A percentile compares a stretch with the other conserved stretches of the same genome.
Conservation (phyloP, 2,113 vertebrate genomes). For the Talpa occidentalis region DNA sequence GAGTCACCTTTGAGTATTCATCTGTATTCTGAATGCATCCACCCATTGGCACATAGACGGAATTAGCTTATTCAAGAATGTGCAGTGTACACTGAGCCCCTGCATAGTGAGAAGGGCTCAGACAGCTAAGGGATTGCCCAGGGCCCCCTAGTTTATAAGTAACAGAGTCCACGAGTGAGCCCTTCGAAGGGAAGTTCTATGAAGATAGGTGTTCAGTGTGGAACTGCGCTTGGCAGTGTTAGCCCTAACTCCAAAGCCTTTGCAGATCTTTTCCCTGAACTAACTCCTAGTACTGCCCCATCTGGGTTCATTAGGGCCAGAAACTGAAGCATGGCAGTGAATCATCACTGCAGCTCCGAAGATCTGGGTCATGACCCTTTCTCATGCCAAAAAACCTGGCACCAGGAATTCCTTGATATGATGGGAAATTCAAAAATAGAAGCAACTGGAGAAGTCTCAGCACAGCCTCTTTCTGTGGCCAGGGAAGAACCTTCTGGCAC, state of each 20-base stretch:
- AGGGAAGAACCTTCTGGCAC: slow-evolving; percentile 71
- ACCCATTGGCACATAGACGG: neutral
- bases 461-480: slow-evolving; percentile 5
- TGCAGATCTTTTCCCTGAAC: neutral
- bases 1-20: slow-evolving; percentile 1
- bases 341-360: neutral
- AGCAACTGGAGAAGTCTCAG: neutral
- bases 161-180: neutral
- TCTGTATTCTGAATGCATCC: neutral
- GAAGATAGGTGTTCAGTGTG: neutral
- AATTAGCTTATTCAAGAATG: neutral
- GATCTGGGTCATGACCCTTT: neutral
- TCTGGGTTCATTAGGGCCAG: neutral
- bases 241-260: neutral
- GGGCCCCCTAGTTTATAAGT: neutral
- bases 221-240: accelerated
- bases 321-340: neutral
- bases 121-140: neutral
- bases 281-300: neutral
- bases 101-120: neutral
- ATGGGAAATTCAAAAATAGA: slow-evolving; percentile 42
- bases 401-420: neutral
- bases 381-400: neutral
- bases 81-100: neutral
- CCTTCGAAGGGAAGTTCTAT: neutral